Evolutionary conservation across 2,113 vertebrate genomes (phyloP), one percentile per base, ranked within the genome.

Genomic region (Corydoras maculifer): DNA sequence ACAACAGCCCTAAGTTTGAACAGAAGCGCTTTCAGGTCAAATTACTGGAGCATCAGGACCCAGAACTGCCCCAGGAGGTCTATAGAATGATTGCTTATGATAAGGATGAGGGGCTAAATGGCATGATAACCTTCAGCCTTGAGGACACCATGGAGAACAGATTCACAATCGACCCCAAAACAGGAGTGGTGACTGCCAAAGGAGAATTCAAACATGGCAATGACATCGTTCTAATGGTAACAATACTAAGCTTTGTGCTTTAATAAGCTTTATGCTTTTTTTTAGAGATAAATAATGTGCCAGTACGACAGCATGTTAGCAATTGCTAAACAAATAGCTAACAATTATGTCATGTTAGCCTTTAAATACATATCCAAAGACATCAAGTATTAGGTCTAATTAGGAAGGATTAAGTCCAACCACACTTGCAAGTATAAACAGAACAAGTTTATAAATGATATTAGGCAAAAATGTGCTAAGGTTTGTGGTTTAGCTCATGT

Each of bases 161-260:
- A 4, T 96, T 96, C 78, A 81, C 82, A 48, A 90, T 99, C 4
- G 84, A 95, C 79, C 80, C 92, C 0, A 79, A 71, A 25, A 94
- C 90, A 0, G 97, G 95, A 0, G 76, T 88, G 53, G 88, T 99
- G 60, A 90, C 89, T 0, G 88, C 92, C 0, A 88, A 69, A 0
- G 91, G 91, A 0, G 82, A 87, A 48, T 99, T 98, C 73, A 76
- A 82, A 75, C 86, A 87, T 0, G 92, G 92, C 0, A 94, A 93
- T 65, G 98, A 99, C 88, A 95, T 88, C 49, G 98, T 98, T 64
- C 83, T 99, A 0, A 94, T 92, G 82, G 97, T 99, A 69, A 9
- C 81, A 55, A 51, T 3, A 14, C 48, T 4, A 63, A 51, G 51
- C 18, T 18, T n/a, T 31, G 25, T 9, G 8, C 12, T 49, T 58